These are phyloP conservation scores for Gallirallus australis DNA, from an alignment of 2,797 vertebrate species.

Conservation along the genomic window DNA sequence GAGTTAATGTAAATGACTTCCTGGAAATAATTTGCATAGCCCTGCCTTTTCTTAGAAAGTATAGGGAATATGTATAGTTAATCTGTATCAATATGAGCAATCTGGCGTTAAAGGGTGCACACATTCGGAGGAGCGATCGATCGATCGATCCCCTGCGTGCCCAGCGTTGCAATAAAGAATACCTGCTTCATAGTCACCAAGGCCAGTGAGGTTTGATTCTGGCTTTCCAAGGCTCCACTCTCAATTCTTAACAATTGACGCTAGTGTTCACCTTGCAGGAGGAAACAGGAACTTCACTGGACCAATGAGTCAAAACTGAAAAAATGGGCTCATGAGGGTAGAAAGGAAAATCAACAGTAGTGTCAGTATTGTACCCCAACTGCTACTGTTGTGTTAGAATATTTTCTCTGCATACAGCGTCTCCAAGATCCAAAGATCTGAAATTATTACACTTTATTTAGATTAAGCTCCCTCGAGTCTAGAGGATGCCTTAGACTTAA, in stretches of 20 bases:
- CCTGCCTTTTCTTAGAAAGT: no score
- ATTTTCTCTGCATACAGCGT: neutral
- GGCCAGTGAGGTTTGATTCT: no score
- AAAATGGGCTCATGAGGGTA: fast-evolving
- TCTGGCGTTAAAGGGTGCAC: no score
- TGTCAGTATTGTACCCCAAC: neutral
- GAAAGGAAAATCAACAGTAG: neutral
- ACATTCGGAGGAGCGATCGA: no score
- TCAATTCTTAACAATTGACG: neutral
- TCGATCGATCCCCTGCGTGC: no score
- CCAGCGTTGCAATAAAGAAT: no score
- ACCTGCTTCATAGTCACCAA: no score
- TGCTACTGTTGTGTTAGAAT: neutral
- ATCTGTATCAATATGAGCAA: no score
- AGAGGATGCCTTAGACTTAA: neutral
- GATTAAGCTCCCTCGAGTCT: neutral
- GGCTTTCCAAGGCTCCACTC: no score
- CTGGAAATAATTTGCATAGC: no score
- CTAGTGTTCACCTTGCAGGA: neutral
- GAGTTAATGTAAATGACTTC: no score
- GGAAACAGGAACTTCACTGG: neutral
- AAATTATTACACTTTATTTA: neutral
- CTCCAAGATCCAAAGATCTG: neutral
- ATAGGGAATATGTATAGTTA: no score
- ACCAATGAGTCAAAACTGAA: neutral